Evolutionary conservation across 2,797 vertebrate genomes (phyloP).

Genomic region (Ctenopoma kingsleyae): DNA sequence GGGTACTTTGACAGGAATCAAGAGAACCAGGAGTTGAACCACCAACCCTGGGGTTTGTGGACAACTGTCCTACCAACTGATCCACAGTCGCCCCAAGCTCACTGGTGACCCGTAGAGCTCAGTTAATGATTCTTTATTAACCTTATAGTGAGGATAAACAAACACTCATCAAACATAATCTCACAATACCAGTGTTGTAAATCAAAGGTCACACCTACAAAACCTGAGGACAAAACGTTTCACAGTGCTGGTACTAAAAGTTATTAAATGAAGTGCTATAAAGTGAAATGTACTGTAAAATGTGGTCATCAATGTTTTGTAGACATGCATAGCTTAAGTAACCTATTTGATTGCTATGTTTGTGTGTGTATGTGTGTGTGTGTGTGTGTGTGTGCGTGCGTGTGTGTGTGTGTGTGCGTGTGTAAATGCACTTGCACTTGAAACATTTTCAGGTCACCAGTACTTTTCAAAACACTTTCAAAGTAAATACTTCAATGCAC

Average conservation of each 20-base stretch:
- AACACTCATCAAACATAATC: slow-evolving; percentile 40
- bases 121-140: slow-evolving; percentile 74
- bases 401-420: background rate
- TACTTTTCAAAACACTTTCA: background rate
- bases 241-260: background rate
- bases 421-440: background rate
- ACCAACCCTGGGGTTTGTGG: too few relatives aligned
- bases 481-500: background rate
- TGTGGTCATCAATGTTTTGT: background rate
- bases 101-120: slow-evolving; percentile 42
- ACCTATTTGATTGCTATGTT: background rate
- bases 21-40: too few relatives aligned
- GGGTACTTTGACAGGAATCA: too few relatives aligned
- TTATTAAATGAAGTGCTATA: background rate
- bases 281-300: background rate
- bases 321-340: background rate
- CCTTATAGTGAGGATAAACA: slow-evolving; percentile 39
- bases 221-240: background rate
- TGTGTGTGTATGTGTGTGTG: too few relatives aligned
- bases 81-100: slow-evolving; percentile 8
- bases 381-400: background rate
- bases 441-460: background rate
- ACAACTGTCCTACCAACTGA: too few relatives aligned
- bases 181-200: slow-evolving; percentile 30
- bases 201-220: slow-evolving; percentile 46